These are phyloP conservation scores for Aplocera efformata DNA, from an alignment of 2,888 invertebrate species.

Conservation along the genomic window DNA sequence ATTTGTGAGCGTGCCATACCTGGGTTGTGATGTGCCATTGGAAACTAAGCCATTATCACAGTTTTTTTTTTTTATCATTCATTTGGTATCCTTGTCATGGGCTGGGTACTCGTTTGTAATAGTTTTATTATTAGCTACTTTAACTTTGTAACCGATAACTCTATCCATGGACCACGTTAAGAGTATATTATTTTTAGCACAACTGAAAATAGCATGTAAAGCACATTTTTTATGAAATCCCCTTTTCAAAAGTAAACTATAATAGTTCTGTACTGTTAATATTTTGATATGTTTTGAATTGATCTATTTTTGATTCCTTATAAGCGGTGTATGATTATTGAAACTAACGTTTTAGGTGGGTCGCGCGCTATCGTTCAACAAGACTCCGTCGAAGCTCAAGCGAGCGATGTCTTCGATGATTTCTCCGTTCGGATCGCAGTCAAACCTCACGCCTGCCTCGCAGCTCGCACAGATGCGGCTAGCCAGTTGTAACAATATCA, in stretches of 20 bases:
- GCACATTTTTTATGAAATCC: slow-evolving; percentile 1
- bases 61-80: slow-evolving; percentile 22
- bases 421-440: slow-evolving; percentile 92
- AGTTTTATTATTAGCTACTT: slow-evolving; percentile 17
- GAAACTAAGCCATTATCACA: slow-evolving; percentile 18
- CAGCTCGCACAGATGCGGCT: slow-evolving; percentile 92
- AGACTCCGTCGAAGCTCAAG: slow-evolving; percentile 95
- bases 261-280: too few relatives aligned
- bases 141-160: too few relatives aligned
- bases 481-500: slow-evolving; percentile 92
- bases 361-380: slow-evolving; percentile 96
- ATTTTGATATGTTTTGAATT: too few relatives aligned
- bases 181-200: slow-evolving; percentile 5
- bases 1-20: slow-evolving; percentile 58
- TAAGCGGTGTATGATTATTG: slow-evolving; percentile 1
- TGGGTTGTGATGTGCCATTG: slow-evolving; percentile 20
- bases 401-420: slow-evolving; percentile 97
- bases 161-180: too few relatives aligned
- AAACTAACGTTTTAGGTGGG: slow-evolving; percentile 82
- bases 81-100: slow-evolving; percentile 21
- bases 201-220: slow-evolving; percentile 9
- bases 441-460: slow-evolving; percentile 90
- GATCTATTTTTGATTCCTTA: too few relatives aligned
- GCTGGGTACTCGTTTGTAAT: slow-evolving; percentile 22
- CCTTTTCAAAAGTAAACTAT: not conserved